Evolutionary conservation across 2,888 invertebrate genomes (phyloP).

Genomic region (Maniola hyperantus): DNA sequence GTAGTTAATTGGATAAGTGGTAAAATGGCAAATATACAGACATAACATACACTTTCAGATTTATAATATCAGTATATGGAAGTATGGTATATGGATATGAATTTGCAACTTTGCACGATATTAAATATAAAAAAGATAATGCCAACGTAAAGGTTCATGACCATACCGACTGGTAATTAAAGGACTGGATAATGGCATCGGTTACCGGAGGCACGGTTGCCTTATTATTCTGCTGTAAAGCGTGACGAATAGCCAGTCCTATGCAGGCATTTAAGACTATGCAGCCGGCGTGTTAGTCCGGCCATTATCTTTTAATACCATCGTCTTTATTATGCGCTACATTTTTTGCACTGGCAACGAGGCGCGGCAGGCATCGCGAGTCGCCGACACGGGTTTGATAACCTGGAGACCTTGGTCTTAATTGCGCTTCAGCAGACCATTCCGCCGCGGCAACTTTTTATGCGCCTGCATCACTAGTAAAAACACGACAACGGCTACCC

Average conservation of each 20-base stretch:
- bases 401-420: conserved; percentile 83
- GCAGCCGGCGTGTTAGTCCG: conserved; percentile 69
- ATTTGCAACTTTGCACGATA: background rate
- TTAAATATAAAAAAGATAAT: conserved; percentile 24
- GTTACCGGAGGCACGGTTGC: conserved; percentile 33
- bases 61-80: no score
- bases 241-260: conserved; percentile 50
- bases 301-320: conserved; percentile 80
- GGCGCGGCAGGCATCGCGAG: conserved; percentile 70
- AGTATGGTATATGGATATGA: no score
- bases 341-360: conserved; percentile 76
- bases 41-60: no score
- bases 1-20: no score
- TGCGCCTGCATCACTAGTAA: conserved; percentile 81
- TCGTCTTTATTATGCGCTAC: conserved; percentile 77
- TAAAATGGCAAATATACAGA: no score
- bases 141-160: conserved; percentile 22
- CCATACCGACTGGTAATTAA: conserved; percentile 33
- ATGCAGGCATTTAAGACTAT: conserved; percentile 59
- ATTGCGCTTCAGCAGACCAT: conserved; percentile 80
- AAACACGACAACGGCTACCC: conserved; percentile 73
- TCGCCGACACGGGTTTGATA: conserved; percentile 80
- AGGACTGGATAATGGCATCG: conserved; percentile 33
- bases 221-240: conserved; percentile 46
- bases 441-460: conserved; percentile 79